These are phyloP conservation scores for Hydractinia symbiolongicarpus DNA, from an alignment of 30 jellyfish, hydroid and myxozoan genomes.

Conservation along the genomic window DNA sequence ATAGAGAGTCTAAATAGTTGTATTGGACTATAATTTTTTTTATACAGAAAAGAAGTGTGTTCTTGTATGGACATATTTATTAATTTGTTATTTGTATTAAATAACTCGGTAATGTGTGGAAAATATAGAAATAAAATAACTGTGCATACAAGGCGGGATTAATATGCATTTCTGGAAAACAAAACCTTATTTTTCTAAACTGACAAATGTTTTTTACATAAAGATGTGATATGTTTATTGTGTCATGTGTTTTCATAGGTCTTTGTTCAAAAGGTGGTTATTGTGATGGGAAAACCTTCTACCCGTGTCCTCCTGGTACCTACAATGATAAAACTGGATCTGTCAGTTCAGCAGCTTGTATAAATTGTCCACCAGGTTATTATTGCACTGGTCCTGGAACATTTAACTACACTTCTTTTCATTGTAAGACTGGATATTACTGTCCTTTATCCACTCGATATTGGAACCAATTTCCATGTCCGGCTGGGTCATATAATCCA, in stretches of 20 bases:
- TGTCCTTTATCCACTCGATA: constrained; percentile 82
- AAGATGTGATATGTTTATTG: too few species aligned
- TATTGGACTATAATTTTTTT: too few species aligned
- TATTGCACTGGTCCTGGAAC: constrained; percentile 92
- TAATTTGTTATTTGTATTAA: too few species aligned
- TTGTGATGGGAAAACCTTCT: constrained; percentile 67
- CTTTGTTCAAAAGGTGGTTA: constrained; percentile 75
- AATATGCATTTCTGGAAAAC: too few species aligned
- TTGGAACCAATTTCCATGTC: constrained; percentile 75
- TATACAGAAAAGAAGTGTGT: too few species aligned
- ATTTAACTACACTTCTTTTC: constrained; percentile 39
- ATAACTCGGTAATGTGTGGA: too few species aligned
- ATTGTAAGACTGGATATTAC: constrained; percentile 72
- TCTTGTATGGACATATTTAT: too few species aligned
- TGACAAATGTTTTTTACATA: too few species aligned
- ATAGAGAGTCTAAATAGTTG: too few species aligned
- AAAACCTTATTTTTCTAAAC: too few species aligned
- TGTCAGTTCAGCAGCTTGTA: constrained; percentile 49
- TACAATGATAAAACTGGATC: constrained; percentile 60
- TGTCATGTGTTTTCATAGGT: constrained; percentile 17
- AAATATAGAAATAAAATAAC: too few species aligned
- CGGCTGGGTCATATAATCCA: constrained; percentile 75
- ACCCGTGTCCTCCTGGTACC: constrained; percentile 85
- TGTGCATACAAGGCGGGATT: too few species aligned
- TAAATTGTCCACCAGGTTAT: constrained; percentile 74